Base-by-base conservation (phyloP, 2,888 invertebrate species). In the Mamestra brassicae region DNA sequence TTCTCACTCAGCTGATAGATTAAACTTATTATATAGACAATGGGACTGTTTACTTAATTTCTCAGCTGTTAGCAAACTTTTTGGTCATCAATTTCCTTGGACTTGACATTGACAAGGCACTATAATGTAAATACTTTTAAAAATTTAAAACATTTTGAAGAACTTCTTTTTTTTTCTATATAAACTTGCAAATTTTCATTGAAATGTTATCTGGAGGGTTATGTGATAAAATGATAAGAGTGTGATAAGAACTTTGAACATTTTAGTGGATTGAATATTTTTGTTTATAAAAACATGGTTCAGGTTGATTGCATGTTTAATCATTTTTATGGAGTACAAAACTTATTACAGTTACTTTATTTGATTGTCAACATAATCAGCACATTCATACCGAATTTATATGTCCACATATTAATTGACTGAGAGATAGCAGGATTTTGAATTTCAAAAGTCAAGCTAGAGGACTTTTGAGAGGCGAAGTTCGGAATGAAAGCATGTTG, bases 161-260 rank as follows among this genome's bases (percentile, higher is more conserved):
- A 76, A 26, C 2, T 36, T 15, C 38, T 34, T 47, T 58, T 11
- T 5, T n/a, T 2, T n/a, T 58, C 67, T 38, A 17, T 50, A 3
- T n/a, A 52, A 5, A 62, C 47, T 50, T 57, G 55, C 13, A 70
- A 80, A 76, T 71, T 62, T 26, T 45, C 42, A 61, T 45, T 26
- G 11, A 13, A 36, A 50, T 62, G 45, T 69, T 80, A 80, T 80
- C 83, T 69, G 55, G 36, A 78, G 61, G 65, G 67, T 5, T 47
- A 34, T 1, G 47, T 61, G 80, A 82, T 82, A 78, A 82, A 65
- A 64, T 58, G 68, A 77, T 80, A 81, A 60, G n/a, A 71, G 26
- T 52, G 3, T 61, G 80, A 81, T 80, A 80, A 66, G 62, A 71
- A 52, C 17, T 61, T 68, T 6, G 10, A 50, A 68, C 17, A 68